Evolutionary conservation across 2,888 invertebrate species (phyloP).

Genomic region (Orchestes rusci): DNA sequence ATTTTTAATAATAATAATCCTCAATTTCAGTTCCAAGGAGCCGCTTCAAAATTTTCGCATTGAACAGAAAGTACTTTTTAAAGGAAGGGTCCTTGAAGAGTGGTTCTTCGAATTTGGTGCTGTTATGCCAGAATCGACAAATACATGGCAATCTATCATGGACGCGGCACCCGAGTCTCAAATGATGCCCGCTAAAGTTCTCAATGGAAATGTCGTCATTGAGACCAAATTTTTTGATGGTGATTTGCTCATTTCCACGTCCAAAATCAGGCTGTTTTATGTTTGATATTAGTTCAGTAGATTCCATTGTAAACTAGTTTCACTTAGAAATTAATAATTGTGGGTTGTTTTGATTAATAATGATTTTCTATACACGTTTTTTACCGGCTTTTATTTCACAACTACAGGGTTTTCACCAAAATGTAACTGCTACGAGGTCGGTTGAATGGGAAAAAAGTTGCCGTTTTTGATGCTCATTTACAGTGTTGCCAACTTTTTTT

Average conservation of each 20-base stretch:
- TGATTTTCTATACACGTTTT: too few relatives aligned
- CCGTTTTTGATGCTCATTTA: too few relatives aligned
- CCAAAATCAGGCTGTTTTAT: constrained; percentile 91
- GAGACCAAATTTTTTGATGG: constrained; percentile 97
- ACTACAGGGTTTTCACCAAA: too few relatives aligned
- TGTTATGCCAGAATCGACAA: constrained; percentile 96
- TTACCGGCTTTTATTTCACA: too few relatives aligned
- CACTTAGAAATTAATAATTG: too few relatives aligned
- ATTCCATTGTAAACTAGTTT: too few relatives aligned
- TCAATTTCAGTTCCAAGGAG: constrained; percentile 66
- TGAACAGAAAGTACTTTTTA: constrained; percentile 76
- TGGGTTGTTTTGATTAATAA: too few relatives aligned
- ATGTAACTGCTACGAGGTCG: too few relatives aligned
- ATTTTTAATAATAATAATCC: not conserved
- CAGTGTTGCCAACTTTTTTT: too few relatives aligned
- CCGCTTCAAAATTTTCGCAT: constrained; percentile 93
- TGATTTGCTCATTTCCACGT: constrained; percentile 88
- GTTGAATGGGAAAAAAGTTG: too few relatives aligned
- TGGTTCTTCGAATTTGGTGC: constrained; percentile 98
- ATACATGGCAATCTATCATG: constrained; percentile 98
- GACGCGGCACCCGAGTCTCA: constrained; percentile 99
- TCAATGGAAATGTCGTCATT: constrained; percentile 94
- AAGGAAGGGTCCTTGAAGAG: constrained; percentile 90
- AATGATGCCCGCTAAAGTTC: constrained; percentile 99
- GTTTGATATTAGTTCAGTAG: constrained; percentile 50